Evolutionary conservation across 2,113 vertebrate species (phyloP).

Genomic region (Siphamia tubifer): DNA sequence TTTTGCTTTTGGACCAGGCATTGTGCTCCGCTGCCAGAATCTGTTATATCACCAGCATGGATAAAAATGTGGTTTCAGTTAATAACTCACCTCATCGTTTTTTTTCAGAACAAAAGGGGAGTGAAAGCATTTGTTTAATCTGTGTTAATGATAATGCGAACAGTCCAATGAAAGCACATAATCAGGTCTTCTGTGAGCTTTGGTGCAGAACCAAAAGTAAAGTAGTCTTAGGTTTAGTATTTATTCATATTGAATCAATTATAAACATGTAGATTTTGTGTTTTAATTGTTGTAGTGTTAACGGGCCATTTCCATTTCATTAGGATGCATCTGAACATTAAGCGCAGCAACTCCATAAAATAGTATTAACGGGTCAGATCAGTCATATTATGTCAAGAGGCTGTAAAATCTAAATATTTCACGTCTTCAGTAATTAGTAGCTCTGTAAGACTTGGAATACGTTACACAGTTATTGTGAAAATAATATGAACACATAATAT

Average conservation of each 20-base stretch:
- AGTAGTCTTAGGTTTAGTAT: background rate
- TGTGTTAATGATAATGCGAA: slow-evolving; percentile 29
- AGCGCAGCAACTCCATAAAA: no score
- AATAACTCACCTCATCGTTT: slow-evolving; percentile 66
- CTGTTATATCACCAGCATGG: slow-evolving; percentile 57
- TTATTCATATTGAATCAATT: background rate
- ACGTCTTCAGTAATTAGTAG: no score
- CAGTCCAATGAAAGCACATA: slow-evolving; percentile 17
- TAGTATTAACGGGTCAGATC: no score
- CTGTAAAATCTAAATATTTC: no score
- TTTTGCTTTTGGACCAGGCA: slow-evolving; percentile 59
- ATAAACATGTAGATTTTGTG: slow-evolving; percentile 2
- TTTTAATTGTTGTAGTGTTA: slow-evolving; percentile 6
- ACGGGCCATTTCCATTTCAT: slow-evolving; percentile 2
- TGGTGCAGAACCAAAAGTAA: background rate
- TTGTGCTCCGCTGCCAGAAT: slow-evolving; percentile 59
- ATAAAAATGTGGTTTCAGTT: slow-evolving; percentile 76
- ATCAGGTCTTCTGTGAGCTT: background rate
- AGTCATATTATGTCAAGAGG: no score
- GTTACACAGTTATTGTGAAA: no score
- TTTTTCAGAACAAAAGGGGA: slow-evolving; percentile 25
- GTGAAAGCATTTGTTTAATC: slow-evolving; percentile 47
- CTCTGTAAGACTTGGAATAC: no score
- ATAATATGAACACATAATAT: no score
- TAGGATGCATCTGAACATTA: background rate